Base-by-base conservation (phyloP, 2,888 invertebrate genomes). In the Andrena minutula region DNA sequence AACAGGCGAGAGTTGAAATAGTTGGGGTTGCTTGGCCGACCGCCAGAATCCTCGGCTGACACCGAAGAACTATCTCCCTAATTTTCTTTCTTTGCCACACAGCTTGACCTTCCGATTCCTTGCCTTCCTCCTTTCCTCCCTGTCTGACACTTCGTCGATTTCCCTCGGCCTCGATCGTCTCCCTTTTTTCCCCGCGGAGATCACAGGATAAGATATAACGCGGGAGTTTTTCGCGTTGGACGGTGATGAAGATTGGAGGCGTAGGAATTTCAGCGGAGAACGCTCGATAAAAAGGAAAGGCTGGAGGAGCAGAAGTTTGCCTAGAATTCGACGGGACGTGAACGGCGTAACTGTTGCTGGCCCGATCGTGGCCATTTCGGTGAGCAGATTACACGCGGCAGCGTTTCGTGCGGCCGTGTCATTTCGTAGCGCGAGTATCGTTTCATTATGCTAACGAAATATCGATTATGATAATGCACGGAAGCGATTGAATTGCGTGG, bases 51-150 rank as follows among this genome's bases (percentile, higher is more conserved):
- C 79, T 70, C 75, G 69, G 65, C 73, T 79, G 81, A 85, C 82
- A 87, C 80, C 78, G 68, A 73, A 80, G 71, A 74, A 82, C 70
- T 77, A 89, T 89, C 85, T 80, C 80, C 85, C 89, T 90, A 90
- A 90, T 90, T 88, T 87, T 75, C 80, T 66, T 70, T 70, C 53
- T 65, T 75, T 26, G 41, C 66, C n/a, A 73, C 53, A 26, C 61
- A 58, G 65, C 35, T 72, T 71, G 76, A 83, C 81, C 79, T 80
- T 86, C 80, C 71, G 20, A 30, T 30, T 12, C 56, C n/a, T 30
- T 20, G 20, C 4, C 10, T 20, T 10, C 12, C 8, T 10, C 26
- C 32, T n/a, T 16, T 6, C 30, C 23, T 2, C 30, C 3, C 16
- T 49, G 4, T 20, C 41, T 47, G 20, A 20, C 41, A 41, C 41